A percentile compares a stretch with the other conserved stretches of the same genome.
These are phyloP conservation scores for Recurvirostra avosetta DNA, from an alignment of 2,113 vertebrate genomes.

Conservation along the genomic window DNA sequence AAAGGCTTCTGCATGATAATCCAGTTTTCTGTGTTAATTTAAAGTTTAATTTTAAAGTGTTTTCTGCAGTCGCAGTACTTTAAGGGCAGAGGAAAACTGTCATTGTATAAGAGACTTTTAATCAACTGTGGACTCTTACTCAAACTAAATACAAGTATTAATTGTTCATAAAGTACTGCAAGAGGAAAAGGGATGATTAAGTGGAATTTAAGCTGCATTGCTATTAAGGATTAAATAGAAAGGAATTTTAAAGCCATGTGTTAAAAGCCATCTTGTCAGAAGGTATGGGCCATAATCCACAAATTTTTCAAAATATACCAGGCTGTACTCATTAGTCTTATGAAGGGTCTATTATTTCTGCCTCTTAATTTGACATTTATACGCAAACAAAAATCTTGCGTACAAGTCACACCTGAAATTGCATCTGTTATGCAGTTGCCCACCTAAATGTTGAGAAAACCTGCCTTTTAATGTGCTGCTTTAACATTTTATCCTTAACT, in stretches of 20 bases:
- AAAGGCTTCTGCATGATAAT: neutral
- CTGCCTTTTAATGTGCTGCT: neutral
- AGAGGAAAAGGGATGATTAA: slow-evolving; percentile 44
- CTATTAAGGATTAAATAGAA: slow-evolving; percentile 33
- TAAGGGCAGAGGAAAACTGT: slow-evolving; percentile 3
- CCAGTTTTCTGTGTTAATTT: neutral
- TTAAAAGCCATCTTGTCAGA: slow-evolving; percentile 8
- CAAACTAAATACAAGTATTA: slow-evolving; percentile 3
- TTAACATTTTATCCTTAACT: neutral
- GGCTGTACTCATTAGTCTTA: neutral
- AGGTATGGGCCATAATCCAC: neutral
- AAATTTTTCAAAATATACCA: neutral
- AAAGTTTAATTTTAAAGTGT: neutral
- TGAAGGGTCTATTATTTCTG: neutral
- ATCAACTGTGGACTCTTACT: neutral
- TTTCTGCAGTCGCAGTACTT: neutral
- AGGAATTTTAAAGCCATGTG: neutral
- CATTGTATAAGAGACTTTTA: slow-evolving; percentile 3
- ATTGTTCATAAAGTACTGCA: slow-evolving; percentile 26
- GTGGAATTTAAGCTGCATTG: slow-evolving; percentile 10
- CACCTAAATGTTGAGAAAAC: neutral
- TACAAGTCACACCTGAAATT: neutral
- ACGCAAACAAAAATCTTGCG: neutral
- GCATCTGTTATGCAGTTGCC: neutral
- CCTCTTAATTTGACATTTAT: neutral